phyloP scores from a whole-genome alignment of 2,888 invertebrate species.

The Oscheius sp. region DNA sequence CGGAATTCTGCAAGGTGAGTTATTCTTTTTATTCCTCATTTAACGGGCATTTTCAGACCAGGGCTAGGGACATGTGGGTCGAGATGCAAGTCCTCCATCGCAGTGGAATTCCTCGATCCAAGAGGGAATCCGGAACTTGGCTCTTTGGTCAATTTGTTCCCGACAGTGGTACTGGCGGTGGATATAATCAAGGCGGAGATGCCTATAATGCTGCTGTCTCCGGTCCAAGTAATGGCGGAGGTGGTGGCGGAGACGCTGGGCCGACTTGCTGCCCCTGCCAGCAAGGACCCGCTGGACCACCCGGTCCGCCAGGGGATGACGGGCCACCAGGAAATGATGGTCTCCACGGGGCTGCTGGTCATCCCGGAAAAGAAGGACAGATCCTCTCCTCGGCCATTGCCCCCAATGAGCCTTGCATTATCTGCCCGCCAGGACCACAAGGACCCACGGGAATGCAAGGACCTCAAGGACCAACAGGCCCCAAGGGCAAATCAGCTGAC shows the following conservation, averaged over 20 bases:
- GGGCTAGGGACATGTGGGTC: slow-evolving; percentile 72
- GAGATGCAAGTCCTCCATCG: slow-evolving; percentile 72
- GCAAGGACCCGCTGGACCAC: slow-evolving; percentile 66
- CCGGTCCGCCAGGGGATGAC: slow-evolving; percentile 63
- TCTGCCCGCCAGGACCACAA: slow-evolving; percentile 69
- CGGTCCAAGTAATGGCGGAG: slow-evolving; percentile 15
- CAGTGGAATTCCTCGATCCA: slow-evolving; percentile 53
- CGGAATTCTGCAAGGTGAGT: slow-evolving; percentile 70
- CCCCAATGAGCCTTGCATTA: slow-evolving; percentile 65
- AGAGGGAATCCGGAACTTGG: slow-evolving; percentile 61
- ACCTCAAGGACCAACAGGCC: slow-evolving; percentile 67
- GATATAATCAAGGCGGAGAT: slow-evolving; percentile 32
- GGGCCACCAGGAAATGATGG: slow-evolving; percentile 64
- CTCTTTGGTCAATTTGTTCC: slow-evolving; percentile 68
- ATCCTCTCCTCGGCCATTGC: slow-evolving; percentile 59
- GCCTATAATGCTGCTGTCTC: slow-evolving; percentile 32
- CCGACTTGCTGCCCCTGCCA: slow-evolving; percentile 66
- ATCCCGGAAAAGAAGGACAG: slow-evolving; percentile 64
- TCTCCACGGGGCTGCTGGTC: slow-evolving; percentile 64
- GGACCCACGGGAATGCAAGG: slow-evolving; percentile 63
- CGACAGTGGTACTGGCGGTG: slow-evolving; percentile 58
- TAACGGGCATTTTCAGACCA: slow-evolving; percentile 51
- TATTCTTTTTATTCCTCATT: background rate
- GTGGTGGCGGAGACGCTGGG: slow-evolving; percentile 49
- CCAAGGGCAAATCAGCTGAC: slow-evolving; percentile 70